Evolutionary conservation across 1,140 invertebrate genomes (phyloP), one percentile per base, ranked within the genome.

Genomic region (Leptestheria dahalacensis): DNA sequence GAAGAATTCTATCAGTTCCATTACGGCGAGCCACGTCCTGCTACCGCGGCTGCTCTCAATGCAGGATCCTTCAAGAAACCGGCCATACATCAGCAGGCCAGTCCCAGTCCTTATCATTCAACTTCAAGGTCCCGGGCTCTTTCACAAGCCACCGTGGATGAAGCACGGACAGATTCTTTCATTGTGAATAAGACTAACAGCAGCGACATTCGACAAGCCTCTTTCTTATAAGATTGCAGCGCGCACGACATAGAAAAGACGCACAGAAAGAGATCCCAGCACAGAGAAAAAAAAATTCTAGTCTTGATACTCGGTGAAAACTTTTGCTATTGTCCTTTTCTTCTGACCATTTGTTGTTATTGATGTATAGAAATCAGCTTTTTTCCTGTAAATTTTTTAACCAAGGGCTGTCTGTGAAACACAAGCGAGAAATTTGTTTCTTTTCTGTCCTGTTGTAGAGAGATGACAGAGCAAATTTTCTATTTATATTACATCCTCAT

Each of bases 1-100:
- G 87, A 91, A 66, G 88, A 92, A 66, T 91, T 91, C 68, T 94
- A 92, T 65, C 85, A 91, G 65, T 88, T 85, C 64, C 88, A 92
- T 68, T 92, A 91, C 66, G 88, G 88, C 9, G 48, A 60, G 33
- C 15, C 33, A 41, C 33, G 33, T 41, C 33, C 33, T 9, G 33
- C 15, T 9, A 41, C n/a, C n/a, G n/a, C n/a, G n/a, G n/a, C 33
- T 41, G 33, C 33, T 41, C 33, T 41, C 6, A 41, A 41, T 41
- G 15, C 33, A 15, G 15, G 6, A 9, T 41, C n/a, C n/a, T n/a
- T n/a, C n/a, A n/a, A n/a, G n/a, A n/a, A n/a, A n/a, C n/a, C n/a
- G n/a, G n/a, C 33, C 15, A 41, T 41, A 15, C 33, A 41, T 6
- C 33, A 41, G 33, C 33, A 41, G 33, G 6, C 6, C 33, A n/a